Conservation (phyloP, 2,113 vertebrate genomes). For the Agapornis roseicollis region DNA sequence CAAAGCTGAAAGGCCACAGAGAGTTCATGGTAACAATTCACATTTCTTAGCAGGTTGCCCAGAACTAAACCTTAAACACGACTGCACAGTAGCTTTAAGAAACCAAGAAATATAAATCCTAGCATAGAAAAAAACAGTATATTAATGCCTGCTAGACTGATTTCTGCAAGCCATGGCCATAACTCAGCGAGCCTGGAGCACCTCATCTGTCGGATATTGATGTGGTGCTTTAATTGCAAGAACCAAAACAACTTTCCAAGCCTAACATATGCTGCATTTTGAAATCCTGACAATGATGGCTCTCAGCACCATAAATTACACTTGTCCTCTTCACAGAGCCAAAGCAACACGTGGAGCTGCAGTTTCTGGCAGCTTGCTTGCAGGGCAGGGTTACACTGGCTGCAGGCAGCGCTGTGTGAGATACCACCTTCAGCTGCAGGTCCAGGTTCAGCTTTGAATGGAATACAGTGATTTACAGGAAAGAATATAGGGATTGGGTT, state of each 20-base stretch:
- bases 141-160: background rate
- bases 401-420: rapidly evolving
- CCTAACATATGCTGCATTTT: background rate
- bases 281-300: background rate
- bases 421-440: background rate
- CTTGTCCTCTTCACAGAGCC: background rate
- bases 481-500: background rate
- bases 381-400: background rate
- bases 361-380: background rate
- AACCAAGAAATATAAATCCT: background rate
- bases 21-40: constrained; percentile 71
- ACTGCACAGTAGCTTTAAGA: background rate
- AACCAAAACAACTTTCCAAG: constrained; percentile 16
- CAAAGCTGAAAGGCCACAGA: constrained; percentile 67
- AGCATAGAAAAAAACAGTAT: background rate
- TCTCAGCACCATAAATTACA: background rate
- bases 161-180: background rate
- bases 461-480: background rate
- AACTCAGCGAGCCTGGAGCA: background rate
- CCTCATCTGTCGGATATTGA: background rate
- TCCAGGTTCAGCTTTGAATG: background rate
- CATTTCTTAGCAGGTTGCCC: constrained; percentile 56
- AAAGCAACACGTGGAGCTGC: background rate
- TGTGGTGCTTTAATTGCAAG: background rate
- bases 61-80: constrained; percentile 46